Conservation (phyloP, 2,797 vertebrate genomes). For the Sylvilagus floridanus region DNA sequence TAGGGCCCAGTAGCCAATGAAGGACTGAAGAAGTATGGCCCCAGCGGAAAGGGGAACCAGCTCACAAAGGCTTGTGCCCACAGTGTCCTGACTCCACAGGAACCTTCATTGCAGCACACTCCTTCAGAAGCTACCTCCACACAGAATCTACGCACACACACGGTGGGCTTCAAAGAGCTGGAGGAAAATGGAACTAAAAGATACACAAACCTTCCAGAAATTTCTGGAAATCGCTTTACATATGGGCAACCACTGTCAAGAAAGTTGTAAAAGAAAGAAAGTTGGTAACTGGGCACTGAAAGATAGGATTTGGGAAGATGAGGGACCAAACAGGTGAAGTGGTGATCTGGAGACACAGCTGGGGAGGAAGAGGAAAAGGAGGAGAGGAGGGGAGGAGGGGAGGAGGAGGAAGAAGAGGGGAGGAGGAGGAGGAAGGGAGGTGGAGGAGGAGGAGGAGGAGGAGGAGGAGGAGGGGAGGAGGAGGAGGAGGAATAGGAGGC, state of each 20-base stretch:
- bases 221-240: too few relatives aligned
- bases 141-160: neutral
- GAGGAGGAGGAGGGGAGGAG: neutral
- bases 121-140: conserved; percentile 33
- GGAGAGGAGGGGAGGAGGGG: too few relatives aligned
- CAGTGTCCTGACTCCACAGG: neutral
- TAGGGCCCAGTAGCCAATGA: neutral
- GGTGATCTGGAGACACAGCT: neutral
- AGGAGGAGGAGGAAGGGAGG: neutral
- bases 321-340: neutral
- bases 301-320: neutral
- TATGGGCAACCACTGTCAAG: neutral
- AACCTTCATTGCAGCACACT: neutral
- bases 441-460: too few relatives aligned
- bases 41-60: conserved; percentile 5
- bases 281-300: neutral
- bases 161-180: too few relatives aligned
- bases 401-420: too few relatives aligned
- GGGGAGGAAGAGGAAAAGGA: neutral
- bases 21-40: neutral
- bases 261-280: neutral
- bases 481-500: too few relatives aligned
- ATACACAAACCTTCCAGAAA: too few relatives aligned
- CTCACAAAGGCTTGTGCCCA: neutral
- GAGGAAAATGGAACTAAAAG: too few relatives aligned